phyloP scores from a whole-genome alignment of 2,113 vertebrate genomes.

The Ahaetulla prasina region DNA sequence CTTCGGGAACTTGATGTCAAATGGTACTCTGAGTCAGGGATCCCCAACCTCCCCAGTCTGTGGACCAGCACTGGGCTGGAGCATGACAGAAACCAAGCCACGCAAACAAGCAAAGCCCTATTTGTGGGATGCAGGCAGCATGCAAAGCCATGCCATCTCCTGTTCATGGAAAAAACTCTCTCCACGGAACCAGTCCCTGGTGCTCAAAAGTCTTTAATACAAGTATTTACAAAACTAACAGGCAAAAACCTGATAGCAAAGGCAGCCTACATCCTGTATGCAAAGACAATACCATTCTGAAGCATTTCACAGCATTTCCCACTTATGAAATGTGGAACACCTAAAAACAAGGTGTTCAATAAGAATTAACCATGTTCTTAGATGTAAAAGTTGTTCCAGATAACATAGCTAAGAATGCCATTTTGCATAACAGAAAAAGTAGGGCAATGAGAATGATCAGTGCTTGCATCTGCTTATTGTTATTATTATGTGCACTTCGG shows the following conservation, averaged over 20 bases:
- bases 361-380: background rate
- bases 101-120: background rate
- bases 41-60: background rate
- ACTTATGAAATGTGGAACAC: background rate
- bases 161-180: background rate
- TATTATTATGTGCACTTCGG: background rate
- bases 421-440: background rate
- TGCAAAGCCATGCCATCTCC: background rate
- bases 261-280: background rate
- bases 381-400: background rate
- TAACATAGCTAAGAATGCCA: background rate
- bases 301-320: background rate
- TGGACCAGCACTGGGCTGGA: no score
- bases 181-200: background rate
- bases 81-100: background rate
- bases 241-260: background rate
- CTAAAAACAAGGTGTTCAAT: background rate
- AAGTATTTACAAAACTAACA: background rate
- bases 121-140: background rate
- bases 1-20: background rate
- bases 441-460: background rate
- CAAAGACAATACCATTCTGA: background rate
- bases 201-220: background rate
- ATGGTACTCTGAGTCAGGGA: no score
- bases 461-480: background rate